These are phyloP conservation scores for Oryzias melastigma DNA, from an alignment of 2,113 vertebrate genomes.

Conservation along the genomic window DNA sequence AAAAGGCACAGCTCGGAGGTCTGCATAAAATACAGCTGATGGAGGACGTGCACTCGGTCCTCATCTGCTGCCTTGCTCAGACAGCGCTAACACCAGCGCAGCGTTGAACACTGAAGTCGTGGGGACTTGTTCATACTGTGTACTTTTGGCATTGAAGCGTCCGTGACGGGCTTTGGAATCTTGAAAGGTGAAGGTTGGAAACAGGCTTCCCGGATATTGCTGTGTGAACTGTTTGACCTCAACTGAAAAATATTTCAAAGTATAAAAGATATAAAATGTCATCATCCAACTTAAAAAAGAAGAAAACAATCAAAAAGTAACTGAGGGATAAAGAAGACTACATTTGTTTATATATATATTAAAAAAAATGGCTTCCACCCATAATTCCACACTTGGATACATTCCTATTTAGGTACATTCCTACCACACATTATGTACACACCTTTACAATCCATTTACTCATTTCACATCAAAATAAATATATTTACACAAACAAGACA, in stretches of 20 bases:
- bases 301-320: not conserved
- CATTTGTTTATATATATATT: constrained; percentile 10
- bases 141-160: constrained; percentile 78
- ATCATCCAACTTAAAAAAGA: not conserved
- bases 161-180: constrained; percentile 76
- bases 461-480: constrained; percentile 99
- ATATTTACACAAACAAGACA: constrained; percentile 90
- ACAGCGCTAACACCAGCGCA: constrained; percentile 55
- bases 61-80: constrained; percentile 11
- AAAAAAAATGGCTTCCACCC: constrained; percentile 79
- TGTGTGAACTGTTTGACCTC: constrained; percentile 70
- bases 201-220: constrained; percentile 67
- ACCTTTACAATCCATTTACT: constrained; percentile 92
- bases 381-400: constrained; percentile 83
- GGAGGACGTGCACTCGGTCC: constrained; percentile 44
- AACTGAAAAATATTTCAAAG: constrained; percentile 55
- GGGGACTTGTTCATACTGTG: constrained; percentile 63
- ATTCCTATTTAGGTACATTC: constrained; percentile 79
- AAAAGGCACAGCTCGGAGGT: constrained; percentile 99
- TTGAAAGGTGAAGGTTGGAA: constrained; percentile 71
- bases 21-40: constrained; percentile 87
- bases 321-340: not conserved
- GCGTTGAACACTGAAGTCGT: constrained; percentile 70
- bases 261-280: constrained; percentile 62
- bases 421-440: constrained; percentile 94